Base-by-base conservation (phyloP, 2,797 vertebrate genomes). In the Lutjanus argentimaculatus region DNA sequence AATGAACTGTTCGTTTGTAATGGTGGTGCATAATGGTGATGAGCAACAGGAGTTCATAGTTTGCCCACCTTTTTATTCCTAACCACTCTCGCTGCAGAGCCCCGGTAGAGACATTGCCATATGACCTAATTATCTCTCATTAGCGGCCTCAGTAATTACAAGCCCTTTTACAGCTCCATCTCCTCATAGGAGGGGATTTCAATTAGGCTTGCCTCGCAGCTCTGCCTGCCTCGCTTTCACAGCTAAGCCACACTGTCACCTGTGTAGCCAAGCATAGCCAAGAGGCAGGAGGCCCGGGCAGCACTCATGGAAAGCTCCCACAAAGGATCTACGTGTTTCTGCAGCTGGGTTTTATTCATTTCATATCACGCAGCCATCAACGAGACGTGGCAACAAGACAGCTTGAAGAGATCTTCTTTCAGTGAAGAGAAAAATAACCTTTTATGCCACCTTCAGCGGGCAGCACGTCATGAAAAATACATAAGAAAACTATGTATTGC, bases 71-170 rank as follows among this genome's bases (percentile, higher is more conserved):
- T 87, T 76, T 89, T 71, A 84, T 87, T 91, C 69, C 87, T 48
- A 68, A 76, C 85, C 78, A 74, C 79, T 79, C 88, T 75, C 11
- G 51, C 79, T 77, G 85, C 81, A 21, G 12, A 82, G 85, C 72
- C 83, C 85, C 70, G 40, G 72, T 62, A 87, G 90, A 92, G 85
- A 87, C 86, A 52, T 85, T 84, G 86, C 90, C 93, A 91, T 88
- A 90, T 88, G 90, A 94, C 93, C 90, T 78, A 90, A 94, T 94
- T 94, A 94, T 91, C 88, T 87, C 90, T 92, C 89, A 92, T 94
- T 94, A 94, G 92, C 76, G 89, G 91, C 89, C 85, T 91, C 89
- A 61, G 90, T 93, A 93, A 93, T 94, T 92, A 92, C 85, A 87
- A 76, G 82, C 59, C 71, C 64, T 85, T 86, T 88, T 89, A 90